A percentile compares a stretch with the other conserved stretches of the same genome.
These are phyloP conservation scores for Zosterops lateralis DNA, from an alignment of 2,113 vertebrate species.

Conservation along the genomic window DNA sequence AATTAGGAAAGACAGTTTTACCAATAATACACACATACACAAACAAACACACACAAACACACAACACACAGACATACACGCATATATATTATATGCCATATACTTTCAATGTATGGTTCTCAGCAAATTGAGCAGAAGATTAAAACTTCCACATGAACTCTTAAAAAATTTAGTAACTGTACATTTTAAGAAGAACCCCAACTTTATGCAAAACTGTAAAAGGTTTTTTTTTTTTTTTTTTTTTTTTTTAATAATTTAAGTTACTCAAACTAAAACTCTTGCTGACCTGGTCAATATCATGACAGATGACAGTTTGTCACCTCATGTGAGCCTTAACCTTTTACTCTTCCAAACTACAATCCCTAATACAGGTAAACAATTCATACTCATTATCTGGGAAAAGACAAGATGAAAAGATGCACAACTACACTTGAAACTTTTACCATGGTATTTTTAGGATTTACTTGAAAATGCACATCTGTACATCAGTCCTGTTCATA, in stretches of 20 bases:
- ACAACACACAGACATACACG: not conserved
- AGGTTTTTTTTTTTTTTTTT: not conserved
- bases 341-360: not conserved
- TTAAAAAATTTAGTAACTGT: not conserved
- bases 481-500: conserved; percentile 32
- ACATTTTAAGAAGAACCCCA: not conserved
- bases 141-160: conserved; percentile 6
- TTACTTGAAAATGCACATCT: conserved; percentile 54
- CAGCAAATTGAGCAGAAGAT: conserved; percentile 16
- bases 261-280: not conserved
- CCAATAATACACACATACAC: not conserved
- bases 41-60: not conserved
- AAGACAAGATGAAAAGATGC: conserved; percentile 4
- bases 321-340: not conserved
- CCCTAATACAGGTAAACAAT: not conserved
- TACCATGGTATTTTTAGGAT: conserved; percentile 33
- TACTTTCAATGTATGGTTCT: not conserved
- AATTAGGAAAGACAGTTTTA: not conserved
- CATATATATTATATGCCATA: not conserved
- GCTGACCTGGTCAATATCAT: not conserved
- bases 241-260: not conserved
- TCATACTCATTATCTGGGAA: not conserved
- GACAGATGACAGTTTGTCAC: not conserved
- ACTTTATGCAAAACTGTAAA: not conserved
- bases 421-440: conserved; percentile 16